Evolutionary conservation across 1,140 invertebrate species (phyloP).

Genomic region (Pseudomyrmex cubaensis): DNA sequence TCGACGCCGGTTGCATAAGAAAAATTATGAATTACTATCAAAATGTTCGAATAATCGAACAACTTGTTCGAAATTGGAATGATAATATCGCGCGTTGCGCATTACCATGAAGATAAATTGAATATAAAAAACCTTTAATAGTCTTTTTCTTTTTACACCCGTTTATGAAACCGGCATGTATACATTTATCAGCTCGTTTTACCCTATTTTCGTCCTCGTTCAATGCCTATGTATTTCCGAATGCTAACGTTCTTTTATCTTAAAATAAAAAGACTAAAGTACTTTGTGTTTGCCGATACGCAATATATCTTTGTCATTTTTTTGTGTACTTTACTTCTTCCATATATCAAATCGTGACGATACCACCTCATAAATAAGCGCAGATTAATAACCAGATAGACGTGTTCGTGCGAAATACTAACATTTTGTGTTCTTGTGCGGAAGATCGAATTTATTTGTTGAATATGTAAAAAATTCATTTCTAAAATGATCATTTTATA

Average conservation of each 20-base stretch:
- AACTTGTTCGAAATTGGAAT: conserved; percentile 52
- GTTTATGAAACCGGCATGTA: conserved; percentile 72
- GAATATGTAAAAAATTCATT: too few species aligned
- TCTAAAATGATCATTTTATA: too few species aligned
- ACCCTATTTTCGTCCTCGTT: conserved; percentile 67
- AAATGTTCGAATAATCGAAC: conserved; percentile 33
- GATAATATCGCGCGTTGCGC: conserved; percentile 14
- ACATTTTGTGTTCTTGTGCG: too few species aligned
- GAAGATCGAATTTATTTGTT: too few species aligned
- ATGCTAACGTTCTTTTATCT: conserved; percentile 41
- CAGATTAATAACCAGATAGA: neutral
- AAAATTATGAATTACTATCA: conserved; percentile 53
- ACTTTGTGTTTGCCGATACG: conserved; percentile 48
- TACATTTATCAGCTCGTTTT: conserved; percentile 66
- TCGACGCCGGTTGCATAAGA: conserved; percentile 74
- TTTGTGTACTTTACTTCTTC: conserved; percentile 64
- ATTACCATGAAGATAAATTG: conserved; percentile 29
- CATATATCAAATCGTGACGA: conserved; percentile 66
- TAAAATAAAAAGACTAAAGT: conserved; percentile 42
- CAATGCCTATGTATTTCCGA: conserved; percentile 38
- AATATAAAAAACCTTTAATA: conserved; percentile 1
- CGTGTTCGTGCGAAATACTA: too few species aligned
- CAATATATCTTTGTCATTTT: conserved; percentile 52
- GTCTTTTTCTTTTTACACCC: conserved; percentile 43
- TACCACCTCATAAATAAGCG: neutral